Conservation (phyloP, 2,113 vertebrate species). For the Bothrops jararaca region DNA sequence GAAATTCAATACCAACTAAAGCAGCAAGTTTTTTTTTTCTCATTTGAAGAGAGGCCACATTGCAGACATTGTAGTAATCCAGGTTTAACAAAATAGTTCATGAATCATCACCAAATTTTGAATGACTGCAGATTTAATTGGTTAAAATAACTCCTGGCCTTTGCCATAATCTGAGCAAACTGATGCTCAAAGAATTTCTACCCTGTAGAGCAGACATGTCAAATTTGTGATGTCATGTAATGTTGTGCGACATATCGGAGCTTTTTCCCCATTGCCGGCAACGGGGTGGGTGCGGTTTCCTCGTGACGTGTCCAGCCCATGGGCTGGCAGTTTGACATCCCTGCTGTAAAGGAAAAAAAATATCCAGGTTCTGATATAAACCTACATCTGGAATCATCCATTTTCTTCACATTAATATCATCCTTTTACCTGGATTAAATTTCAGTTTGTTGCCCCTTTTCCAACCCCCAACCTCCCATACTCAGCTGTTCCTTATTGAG, state of each 20-base stretch:
- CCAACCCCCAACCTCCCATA: neutral
- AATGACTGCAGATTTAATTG: neutral
- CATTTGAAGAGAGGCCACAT: neutral
- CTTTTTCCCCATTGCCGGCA: no score
- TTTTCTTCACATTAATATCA: neutral
- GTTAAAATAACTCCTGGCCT: neutral
- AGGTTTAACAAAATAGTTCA: neutral
- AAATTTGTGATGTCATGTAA: no score
- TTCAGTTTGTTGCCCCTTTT: neutral
- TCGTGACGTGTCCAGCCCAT: no score
- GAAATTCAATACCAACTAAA: neutral
- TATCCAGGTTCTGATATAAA: neutral
- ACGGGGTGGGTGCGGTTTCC: no score
- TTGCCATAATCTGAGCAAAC: neutral
- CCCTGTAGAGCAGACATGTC: neutral
- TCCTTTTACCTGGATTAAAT: neutral
- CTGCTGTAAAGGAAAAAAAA: neutral
- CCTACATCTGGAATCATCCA: neutral
- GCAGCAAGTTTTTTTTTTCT: neutral
- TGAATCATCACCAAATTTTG: neutral
- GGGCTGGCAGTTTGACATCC: no score
- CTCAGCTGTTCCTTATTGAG: neutral
- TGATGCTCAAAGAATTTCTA: neutral
- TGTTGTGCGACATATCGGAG: no score
- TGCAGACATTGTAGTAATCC: neutral